Evolutionary conservation across 2,797 vertebrate genomes (phyloP), one percentile per base, ranked within the genome.

Genomic region (Parambassis ranga): DNA sequence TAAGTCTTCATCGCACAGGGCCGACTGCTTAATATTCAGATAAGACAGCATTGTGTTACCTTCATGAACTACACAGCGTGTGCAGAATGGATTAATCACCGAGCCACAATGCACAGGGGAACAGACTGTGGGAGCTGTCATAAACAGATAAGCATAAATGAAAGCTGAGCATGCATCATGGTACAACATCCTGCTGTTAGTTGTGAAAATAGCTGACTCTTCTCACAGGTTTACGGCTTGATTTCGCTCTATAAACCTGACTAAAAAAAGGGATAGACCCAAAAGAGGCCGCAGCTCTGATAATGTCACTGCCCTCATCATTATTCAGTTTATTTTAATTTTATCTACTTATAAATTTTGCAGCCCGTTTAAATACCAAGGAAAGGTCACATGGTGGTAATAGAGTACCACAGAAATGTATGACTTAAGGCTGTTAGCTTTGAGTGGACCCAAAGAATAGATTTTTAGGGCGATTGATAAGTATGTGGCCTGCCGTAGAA

Each of bases 41-140:
- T 86, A 83, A 80, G 73, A 49, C 59, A 51, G 53, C 64, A 70
- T 77, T 74, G 81, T 77, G 76, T 62, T 78, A 37, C 74, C 69
- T 68, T 73, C 66, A 58, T 51, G 32, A 56, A 75, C 53, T 61
- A 69, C 57, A 52, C 56, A 19, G 46, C 8, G 20, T 60, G 67
- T 57, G 64, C 65, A 58, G 64, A 69, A 82, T 32, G 70, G 66
- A 79, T 88, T 83, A 75, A 84, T 82, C 58, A 73, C 65, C 2
- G 52, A 72, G 65, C 63, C 64, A 72, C 74, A 63, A 62, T 42
- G 46, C 66, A 62, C 53, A 11, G 20, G 43, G 71, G 66, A 65
- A 28, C 35, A 52, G 44, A 56, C 42, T 28, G 50, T 27, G 50
- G 50, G 36, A 59, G 64, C 70, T 71, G 71, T 77, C 67, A 69